Percentiles rank a stretch among this genome's conserved stretches.
Evolutionary conservation across 1,140 invertebrate genomes (phyloP).

Genomic region (Zaprionus inermis): DNA sequence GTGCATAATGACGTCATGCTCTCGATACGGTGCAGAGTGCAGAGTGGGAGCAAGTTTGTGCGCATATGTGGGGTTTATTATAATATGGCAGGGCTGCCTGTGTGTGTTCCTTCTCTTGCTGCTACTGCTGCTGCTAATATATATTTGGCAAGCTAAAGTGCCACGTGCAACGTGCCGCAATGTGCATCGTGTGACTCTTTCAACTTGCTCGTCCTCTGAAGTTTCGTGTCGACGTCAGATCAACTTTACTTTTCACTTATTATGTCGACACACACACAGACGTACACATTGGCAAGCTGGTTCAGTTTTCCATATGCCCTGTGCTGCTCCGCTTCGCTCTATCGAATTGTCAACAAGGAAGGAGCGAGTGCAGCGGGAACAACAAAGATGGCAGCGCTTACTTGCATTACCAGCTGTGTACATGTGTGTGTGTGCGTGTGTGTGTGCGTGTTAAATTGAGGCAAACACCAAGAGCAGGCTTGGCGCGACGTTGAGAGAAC

Average conservation of each 20-base stretch:
- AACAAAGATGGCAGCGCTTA: constrained; percentile 39
- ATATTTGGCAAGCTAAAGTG: constrained; percentile 58
- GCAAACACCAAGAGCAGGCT: constrained; percentile 55
- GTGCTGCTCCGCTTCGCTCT: constrained; percentile 6
- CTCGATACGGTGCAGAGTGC: constrained; percentile 45
- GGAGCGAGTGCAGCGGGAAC: background rate
- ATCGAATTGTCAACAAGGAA: constrained; percentile 54
- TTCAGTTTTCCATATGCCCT: constrained; percentile 34
- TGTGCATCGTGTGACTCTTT: constrained; percentile 36
- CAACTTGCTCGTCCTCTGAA: constrained; percentile 27
- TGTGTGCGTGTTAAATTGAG: constrained; percentile 35
- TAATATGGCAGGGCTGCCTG: background rate
- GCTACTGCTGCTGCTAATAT: constrained; percentile 37
- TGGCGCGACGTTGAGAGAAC: constrained; percentile 9
- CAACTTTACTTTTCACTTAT: constrained; percentile 45
- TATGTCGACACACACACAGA: constrained; percentile 40
- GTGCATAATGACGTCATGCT: constrained; percentile 68
- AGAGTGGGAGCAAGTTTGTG: constrained; percentile 7
- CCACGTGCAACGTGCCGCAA: constrained; percentile 56
- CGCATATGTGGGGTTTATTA: constrained; percentile 2
- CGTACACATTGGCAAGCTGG: constrained; percentile 20
- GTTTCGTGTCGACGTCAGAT: constrained; percentile 59
- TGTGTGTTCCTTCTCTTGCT: background rate
- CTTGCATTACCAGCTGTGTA: constrained; percentile 21
- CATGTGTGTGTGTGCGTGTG: constrained; percentile 7